Evolutionary conservation across 2,113 vertebrate genomes (phyloP).

Genomic region (Pelodiscus sinensis): DNA sequence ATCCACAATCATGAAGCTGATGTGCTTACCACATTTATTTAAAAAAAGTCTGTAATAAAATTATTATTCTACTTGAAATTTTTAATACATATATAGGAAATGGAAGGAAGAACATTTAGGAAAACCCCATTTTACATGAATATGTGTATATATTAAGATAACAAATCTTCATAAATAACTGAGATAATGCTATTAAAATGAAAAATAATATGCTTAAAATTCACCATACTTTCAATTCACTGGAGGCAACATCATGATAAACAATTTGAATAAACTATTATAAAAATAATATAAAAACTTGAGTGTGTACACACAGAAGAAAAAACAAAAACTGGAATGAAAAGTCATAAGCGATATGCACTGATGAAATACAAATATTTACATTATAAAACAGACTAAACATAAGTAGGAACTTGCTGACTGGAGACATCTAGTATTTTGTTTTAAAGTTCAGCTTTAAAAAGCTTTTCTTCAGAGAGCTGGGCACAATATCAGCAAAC

Average conservation of each 20-base stretch:
- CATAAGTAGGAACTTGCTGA: conserved; percentile 78
- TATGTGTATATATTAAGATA: neutral
- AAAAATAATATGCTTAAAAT: conserved; percentile 6
- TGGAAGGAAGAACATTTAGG: neutral
- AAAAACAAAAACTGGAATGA: conserved; percentile 51
- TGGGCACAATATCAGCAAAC: conserved; percentile 6
- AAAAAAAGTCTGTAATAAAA: neutral
- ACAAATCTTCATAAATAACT: neutral
- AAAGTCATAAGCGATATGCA: conserved; percentile 63
- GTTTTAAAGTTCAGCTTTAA: conserved; percentile 65
- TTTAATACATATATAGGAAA: neutral
- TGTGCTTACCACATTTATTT: fast-evolving
- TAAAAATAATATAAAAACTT: conserved; percentile 19
- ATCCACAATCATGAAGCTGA: neutral
- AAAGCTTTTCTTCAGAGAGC: conserved; percentile 64
- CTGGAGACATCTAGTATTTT: conserved; percentile 60
- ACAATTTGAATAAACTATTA: neutral
- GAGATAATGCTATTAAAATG: neutral
- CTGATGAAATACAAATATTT: conserved; percentile 76
- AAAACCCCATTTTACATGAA: neutral
- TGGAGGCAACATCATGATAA: neutral
- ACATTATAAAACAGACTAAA: conserved; percentile 76
- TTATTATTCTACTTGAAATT: neutral
- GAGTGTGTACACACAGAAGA: neutral
- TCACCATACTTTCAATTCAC: neutral